These are phyloP conservation scores for Haemorhous mexicanus DNA, from an alignment of 2,113 vertebrate species.

Conservation along the genomic window DNA sequence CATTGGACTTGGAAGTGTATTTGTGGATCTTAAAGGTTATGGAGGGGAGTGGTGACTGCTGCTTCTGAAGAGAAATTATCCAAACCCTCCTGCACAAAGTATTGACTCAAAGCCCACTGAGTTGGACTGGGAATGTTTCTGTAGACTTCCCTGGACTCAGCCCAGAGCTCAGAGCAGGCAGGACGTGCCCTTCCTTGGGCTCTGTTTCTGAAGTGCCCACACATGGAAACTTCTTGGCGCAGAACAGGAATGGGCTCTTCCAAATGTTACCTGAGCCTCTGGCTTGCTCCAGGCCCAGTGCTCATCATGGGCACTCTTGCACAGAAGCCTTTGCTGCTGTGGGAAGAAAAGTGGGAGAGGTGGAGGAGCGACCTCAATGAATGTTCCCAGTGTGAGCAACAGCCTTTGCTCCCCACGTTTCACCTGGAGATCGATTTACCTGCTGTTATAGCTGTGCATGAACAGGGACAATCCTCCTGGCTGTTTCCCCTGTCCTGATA, in stretches of 20 bases:
- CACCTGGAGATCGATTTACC: background rate
- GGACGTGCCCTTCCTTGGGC: background rate
- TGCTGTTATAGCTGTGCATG: rapidly evolving
- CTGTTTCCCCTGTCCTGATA: background rate
- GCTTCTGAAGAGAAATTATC: background rate
- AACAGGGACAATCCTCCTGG: background rate
- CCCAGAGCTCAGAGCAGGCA: background rate
- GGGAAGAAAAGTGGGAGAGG: background rate
- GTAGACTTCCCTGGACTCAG: background rate
- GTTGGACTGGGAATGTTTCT: background rate
- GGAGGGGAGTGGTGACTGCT: background rate
- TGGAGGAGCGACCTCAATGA: rapidly evolving
- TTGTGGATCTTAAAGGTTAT: background rate
- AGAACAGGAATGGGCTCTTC: background rate
- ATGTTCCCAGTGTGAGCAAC: rapidly evolving
- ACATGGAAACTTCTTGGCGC: background rate
- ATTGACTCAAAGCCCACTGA: background rate
- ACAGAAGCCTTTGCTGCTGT: background rate
- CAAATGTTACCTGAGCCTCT: background rate
- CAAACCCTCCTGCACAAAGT: background rate
- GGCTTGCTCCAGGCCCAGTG: background rate
- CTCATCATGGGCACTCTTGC: background rate
- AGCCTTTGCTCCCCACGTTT: rapidly evolving
- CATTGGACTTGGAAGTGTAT: background rate
- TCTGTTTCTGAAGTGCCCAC: background rate